Conservation (phyloP, 2,888 invertebrate genomes). For the Ophraella communa region DNA sequence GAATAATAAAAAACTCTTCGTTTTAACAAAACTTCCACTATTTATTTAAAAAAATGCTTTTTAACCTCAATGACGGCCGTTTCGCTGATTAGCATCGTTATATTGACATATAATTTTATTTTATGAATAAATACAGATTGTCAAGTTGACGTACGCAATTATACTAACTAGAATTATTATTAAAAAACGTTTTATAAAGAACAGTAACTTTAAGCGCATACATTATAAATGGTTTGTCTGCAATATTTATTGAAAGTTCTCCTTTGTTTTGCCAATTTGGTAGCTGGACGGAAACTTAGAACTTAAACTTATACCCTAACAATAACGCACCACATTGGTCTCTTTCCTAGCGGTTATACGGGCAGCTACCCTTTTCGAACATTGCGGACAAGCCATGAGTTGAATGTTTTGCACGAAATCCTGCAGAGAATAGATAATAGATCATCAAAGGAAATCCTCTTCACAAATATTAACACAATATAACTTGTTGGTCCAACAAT, state of each 20-base stretch:
- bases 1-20: too few relatives aligned
- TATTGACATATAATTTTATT: too few relatives aligned
- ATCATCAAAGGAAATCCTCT: constrained; percentile 9
- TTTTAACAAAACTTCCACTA: too few relatives aligned
- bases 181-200: too few relatives aligned
- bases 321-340: neutral
- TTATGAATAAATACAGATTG: too few relatives aligned
- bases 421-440: constrained; percentile 13
- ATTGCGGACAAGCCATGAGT: neutral
- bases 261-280: neutral
- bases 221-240: neutral
- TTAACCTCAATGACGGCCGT: too few relatives aligned
- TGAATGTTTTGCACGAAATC: constrained; percentile 8
- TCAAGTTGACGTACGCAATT: too few relatives aligned
- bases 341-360: neutral
- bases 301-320: neutral
- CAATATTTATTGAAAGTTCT: neutral
- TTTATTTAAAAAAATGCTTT: too few relatives aligned
- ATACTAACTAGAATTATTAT: too few relatives aligned
- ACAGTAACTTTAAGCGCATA: neutral
- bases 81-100: too few relatives aligned
- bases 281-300: neutral
- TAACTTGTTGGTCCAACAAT: neutral
- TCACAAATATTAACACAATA: constrained; percentile 1
- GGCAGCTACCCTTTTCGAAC: neutral